Conservation (phyloP, 2,888 invertebrate genomes). For the Watsonalla cultraria region DNA sequence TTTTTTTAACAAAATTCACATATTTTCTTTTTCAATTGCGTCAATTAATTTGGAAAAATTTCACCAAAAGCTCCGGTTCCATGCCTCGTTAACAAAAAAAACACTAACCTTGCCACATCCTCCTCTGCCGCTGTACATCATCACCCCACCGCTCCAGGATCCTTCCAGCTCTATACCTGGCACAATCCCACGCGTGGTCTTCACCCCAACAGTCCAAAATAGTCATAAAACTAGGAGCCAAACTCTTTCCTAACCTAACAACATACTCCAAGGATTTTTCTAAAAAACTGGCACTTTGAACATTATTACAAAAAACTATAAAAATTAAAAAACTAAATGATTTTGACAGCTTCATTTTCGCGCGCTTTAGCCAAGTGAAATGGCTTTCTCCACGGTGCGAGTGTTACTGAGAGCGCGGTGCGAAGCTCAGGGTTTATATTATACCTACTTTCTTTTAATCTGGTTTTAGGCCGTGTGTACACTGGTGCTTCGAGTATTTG, state of each 20-base stretch:
- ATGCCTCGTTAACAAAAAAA: too few species aligned
- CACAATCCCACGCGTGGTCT: constrained; percentile 74
- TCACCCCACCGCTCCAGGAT: constrained; percentile 66
- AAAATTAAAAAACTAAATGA: constrained; percentile 34
- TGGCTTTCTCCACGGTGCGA: constrained; percentile 25
- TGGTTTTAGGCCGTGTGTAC: constrained; percentile 13
- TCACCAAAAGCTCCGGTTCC: neutral
- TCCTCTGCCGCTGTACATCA: constrained; percentile 53
- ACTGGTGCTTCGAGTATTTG: neutral
- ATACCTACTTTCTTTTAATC: constrained; percentile 56
- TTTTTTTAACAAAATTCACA: too few species aligned
- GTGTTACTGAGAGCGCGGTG: constrained; percentile 45
- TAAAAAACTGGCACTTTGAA: constrained; percentile 53
- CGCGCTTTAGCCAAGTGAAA: constrained; percentile 4
- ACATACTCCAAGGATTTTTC: constrained; percentile 65
- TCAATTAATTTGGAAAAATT: too few species aligned
- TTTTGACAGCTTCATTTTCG: constrained; percentile 47
- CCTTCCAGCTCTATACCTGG: constrained; percentile 73
- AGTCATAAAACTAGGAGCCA: constrained; percentile 74
- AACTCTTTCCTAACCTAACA: constrained; percentile 55
- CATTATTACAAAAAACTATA: constrained; percentile 33
- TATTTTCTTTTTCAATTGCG: too few species aligned
- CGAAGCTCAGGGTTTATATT: constrained; percentile 30
- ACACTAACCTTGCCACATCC: constrained; percentile 60
- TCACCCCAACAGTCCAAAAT: constrained; percentile 74